Evolutionary conservation across 1,140 invertebrate species (phyloP).

Genomic region (Drosophila kikkawai): DNA sequence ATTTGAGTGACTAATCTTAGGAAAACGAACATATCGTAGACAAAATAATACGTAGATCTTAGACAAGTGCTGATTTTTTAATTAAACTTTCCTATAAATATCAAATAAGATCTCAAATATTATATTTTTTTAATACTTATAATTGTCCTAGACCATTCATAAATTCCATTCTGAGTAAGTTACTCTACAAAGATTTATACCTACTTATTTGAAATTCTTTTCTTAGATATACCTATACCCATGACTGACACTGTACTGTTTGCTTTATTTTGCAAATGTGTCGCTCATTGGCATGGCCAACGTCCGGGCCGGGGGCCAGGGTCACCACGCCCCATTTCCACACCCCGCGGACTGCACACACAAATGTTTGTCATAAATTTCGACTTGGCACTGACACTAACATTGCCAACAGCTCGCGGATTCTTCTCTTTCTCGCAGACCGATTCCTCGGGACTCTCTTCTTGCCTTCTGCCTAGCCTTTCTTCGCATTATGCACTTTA

Average conservation of each 20-base stretch:
- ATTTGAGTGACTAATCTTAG: not conserved
- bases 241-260: conserved; percentile 26
- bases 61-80: not conserved
- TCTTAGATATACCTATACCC: not conserved
- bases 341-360: conserved; percentile 46
- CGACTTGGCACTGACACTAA: conserved; percentile 62
- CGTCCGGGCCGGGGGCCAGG: conserved; percentile 40
- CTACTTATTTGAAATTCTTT: no score
- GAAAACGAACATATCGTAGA: no score
- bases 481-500: conserved; percentile 13
- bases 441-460: conserved; percentile 7
- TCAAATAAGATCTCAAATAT: not conserved
- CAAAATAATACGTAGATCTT: not conserved
- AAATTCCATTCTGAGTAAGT: no score
- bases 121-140: not conserved
- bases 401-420: conserved; percentile 40
- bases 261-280: conserved; percentile 28
- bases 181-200: no score
- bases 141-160: no score
- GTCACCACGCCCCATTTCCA: conserved; percentile 33
- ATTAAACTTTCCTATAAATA: not conserved
- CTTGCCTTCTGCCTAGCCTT: not conserved
- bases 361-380: conserved; percentile 67
- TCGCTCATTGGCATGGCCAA: conserved; percentile 44
- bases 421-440: conserved; percentile 2